Percentiles rank a stretch among this genome's conserved stretches.
Evolutionary conservation across 2,797 vertebrate genomes (phyloP).

Genomic region (Pagetopsis macropterus): DNA sequence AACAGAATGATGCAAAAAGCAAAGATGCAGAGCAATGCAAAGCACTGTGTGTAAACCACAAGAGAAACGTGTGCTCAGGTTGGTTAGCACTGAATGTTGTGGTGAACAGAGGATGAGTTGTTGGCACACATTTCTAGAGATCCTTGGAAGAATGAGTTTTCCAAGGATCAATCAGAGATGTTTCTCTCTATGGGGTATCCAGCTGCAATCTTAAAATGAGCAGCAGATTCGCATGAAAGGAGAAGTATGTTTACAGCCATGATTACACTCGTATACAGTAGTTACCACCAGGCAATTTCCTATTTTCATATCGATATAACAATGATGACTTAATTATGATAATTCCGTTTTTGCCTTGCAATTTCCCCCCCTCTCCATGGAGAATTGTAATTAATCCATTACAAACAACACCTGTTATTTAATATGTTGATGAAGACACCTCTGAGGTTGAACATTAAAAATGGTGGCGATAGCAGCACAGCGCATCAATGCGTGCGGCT

Average conservation of each 20-base stretch:
- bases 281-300: conserved; percentile 9
- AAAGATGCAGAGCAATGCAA: too few relatives aligned
- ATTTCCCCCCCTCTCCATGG: conserved; percentile 31
- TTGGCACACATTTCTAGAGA: too few relatives aligned
- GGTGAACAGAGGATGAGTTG: too few relatives aligned
- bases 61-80: too few relatives aligned
- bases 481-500: conserved; percentile 48
- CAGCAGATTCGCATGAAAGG: too few relatives aligned
- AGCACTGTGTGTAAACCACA: too few relatives aligned
- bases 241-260: conserved; percentile 17
- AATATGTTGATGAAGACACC: conserved; percentile 70
- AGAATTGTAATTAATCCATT: conserved; percentile 76
- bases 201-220: too few relatives aligned
- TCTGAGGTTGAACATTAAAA: conserved; percentile 49
- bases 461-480: conserved; percentile 35
- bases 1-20: too few relatives aligned
- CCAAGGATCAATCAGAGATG: too few relatives aligned
- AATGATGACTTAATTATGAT: conserved; percentile 73
- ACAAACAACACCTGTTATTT: conserved; percentile 73
- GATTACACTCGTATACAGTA: conserved; percentile 13
- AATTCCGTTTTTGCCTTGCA: conserved; percentile 53
- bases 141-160: too few relatives aligned
- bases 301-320: conserved; percentile 66
- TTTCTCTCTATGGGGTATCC: too few relatives aligned
- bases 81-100: too few relatives aligned